phyloP scores from a whole-genome alignment of 2,797 vertebrate genomes.

The Myioborus miniatus region DNA sequence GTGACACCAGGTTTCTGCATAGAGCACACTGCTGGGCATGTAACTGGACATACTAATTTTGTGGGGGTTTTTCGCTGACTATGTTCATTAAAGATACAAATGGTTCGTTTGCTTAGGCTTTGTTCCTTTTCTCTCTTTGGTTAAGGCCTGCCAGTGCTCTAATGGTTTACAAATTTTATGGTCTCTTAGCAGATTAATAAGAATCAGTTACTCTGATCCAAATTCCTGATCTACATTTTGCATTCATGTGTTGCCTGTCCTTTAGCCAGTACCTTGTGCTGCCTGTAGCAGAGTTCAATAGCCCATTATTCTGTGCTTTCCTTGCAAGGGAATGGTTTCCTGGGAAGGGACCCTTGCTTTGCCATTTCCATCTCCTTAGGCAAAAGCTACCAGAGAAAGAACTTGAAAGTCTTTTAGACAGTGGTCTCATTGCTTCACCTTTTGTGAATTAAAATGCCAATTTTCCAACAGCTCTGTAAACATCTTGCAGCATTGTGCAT shows the following conservation, averaged over 20 bases:
- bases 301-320: not conserved
- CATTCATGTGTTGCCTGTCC: not conserved
- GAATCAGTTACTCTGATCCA: not conserved
- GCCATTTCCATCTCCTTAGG: not conserved
- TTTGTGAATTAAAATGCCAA: not conserved
- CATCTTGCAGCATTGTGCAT: not conserved
- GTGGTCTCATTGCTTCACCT: not conserved
- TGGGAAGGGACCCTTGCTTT: constrained; percentile 5
- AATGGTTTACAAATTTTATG: not conserved
- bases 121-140: not conserved
- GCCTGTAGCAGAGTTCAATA: not conserved
- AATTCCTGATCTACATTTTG: not conserved
- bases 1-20: not conserved
- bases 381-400: not conserved
- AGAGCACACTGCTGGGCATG: not conserved
- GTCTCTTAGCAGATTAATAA: not conserved
- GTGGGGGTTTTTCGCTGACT: not conserved
- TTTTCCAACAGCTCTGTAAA: not conserved
- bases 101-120: not conserved
- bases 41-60: not conserved
- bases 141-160: not conserved
- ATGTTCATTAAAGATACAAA: not conserved
- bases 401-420: not conserved
- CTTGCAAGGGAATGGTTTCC: not conserved
- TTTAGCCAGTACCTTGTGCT: not conserved